Evolutionary conservation across 2,888 invertebrate species (phyloP).

Genomic region (Habrosyne pyritoides): DNA sequence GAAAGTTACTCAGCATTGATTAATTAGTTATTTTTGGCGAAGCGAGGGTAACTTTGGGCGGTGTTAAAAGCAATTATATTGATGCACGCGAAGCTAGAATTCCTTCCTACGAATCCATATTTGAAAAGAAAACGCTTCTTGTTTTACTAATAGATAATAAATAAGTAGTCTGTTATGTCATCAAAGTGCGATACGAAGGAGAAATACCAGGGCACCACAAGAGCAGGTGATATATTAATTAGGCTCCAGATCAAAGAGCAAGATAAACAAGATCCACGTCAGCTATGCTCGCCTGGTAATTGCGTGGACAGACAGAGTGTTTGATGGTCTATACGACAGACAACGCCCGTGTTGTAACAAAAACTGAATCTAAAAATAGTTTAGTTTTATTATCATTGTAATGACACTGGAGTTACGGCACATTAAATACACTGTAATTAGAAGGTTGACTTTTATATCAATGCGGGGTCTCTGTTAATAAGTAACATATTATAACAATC

Average conservation of each 20-base stretch:
- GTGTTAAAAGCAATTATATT: slow-evolving; percentile 48
- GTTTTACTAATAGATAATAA: background rate
- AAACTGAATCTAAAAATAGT: background rate
- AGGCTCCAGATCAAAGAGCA: slow-evolving; percentile 64
- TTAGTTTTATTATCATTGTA: background rate
- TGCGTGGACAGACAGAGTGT: slow-evolving; percentile 44
- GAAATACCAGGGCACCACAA: slow-evolving; percentile 60
- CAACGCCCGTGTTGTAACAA: background rate
- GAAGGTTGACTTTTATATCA: background rate
- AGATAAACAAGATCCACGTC: slow-evolving; percentile 45
- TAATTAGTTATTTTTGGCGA: slow-evolving; percentile 51
- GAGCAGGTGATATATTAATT: slow-evolving; percentile 65
- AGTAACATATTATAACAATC: background rate
- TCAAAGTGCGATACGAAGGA: slow-evolving; percentile 49
- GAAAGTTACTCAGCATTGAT: slow-evolving; percentile 41
- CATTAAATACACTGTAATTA: background rate
- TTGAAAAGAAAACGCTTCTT: background rate
- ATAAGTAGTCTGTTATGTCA: slow-evolving; percentile 6
- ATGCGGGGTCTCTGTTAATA: no score
- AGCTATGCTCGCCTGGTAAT: slow-evolving; percentile 59
- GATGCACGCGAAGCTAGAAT: slow-evolving; percentile 39
- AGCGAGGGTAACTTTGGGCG: slow-evolving; percentile 36
- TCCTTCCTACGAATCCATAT: background rate
- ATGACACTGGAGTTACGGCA: background rate
- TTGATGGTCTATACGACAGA: slow-evolving; percentile 25